Evolutionary conservation across 2,797 vertebrate species (phyloP).

Genomic region (Sebastes alutus): DNA sequence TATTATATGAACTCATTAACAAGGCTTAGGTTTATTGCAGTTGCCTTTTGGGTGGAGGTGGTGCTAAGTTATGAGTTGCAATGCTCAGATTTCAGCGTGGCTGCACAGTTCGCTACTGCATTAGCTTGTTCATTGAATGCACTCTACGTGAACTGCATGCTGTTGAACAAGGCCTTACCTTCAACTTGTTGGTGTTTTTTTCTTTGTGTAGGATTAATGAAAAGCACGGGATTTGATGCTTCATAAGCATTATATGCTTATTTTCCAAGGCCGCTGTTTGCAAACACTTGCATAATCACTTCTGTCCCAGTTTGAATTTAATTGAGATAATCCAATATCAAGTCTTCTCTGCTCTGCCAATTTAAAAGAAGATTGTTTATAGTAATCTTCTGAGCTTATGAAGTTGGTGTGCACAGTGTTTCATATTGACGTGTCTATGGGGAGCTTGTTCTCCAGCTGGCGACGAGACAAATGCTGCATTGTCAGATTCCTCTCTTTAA

Average conservation of each 20-base stretch:
- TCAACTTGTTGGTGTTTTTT: conserved; percentile 2
- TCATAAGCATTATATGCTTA: not conserved
- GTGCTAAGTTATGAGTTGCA: not conserved
- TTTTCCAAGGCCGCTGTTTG: conserved; percentile 18
- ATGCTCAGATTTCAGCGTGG: not conserved
- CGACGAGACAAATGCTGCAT: conserved; percentile 73
- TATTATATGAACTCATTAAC: conserved; percentile 17
- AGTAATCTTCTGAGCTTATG: conserved; percentile 40
- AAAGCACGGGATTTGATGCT: conserved; percentile 32
- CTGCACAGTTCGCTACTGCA: not conserved
- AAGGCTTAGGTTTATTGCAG: conserved; percentile 9
- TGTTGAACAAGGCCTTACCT: not conserved
- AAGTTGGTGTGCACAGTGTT: conserved; percentile 52
- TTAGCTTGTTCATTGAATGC: not conserved
- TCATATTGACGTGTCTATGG: conserved; percentile 63
- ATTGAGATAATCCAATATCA: conserved; percentile 47
- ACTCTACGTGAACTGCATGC: conserved; percentile 2
- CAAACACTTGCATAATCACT: conserved; percentile 22
- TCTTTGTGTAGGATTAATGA: conserved; percentile 22
- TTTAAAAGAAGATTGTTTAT: conserved; percentile 54
- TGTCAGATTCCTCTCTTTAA: conserved; percentile 73
- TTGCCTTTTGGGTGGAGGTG: conserved; percentile 3
- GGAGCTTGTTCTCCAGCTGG: conserved; percentile 72
- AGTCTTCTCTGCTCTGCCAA: conserved; percentile 35
- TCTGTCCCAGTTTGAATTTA: conserved; percentile 32